These are phyloP conservation scores for Peribatodes rhomboidaria DNA, from an alignment of 2,888 invertebrate genomes.

Conservation along the genomic window DNA sequence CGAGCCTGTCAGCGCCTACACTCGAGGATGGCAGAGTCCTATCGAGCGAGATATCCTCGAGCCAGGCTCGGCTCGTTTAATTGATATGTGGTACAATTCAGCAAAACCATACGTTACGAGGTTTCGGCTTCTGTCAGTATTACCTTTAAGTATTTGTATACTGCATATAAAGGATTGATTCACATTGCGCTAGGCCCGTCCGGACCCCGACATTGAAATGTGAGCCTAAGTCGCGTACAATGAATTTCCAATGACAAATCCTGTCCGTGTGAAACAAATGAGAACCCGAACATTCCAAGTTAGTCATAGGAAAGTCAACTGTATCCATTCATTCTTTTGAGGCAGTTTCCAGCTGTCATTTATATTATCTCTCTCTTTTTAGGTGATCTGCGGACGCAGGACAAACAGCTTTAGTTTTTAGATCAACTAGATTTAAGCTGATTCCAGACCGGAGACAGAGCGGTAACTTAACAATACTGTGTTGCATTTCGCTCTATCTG, in stretches of 20 bases:
- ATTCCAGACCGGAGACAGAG: too few relatives aligned
- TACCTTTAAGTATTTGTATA: too few relatives aligned
- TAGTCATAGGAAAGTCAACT: background rate
- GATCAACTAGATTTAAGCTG: too few relatives aligned
- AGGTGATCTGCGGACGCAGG: background rate
- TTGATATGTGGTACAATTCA: too few relatives aligned
- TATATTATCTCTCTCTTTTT: background rate
- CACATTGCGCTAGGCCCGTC: background rate
- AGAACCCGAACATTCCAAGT: background rate
- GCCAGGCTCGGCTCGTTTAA: too few relatives aligned
- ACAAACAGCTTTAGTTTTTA: background rate
- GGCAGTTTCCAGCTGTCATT: background rate
- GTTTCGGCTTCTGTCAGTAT: too few relatives aligned
- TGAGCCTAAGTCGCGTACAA: background rate
- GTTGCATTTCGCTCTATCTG: too few relatives aligned
- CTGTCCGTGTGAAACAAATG: background rate
- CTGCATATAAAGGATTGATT: constrained; percentile 23
- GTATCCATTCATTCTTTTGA: background rate
- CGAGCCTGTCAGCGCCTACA: too few relatives aligned
- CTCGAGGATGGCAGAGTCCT: too few relatives aligned
- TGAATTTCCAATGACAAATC: background rate
- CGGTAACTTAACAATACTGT: too few relatives aligned
- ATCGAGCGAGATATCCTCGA: too few relatives aligned
- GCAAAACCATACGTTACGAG: too few relatives aligned
- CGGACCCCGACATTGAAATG: background rate